Conservation (phyloP, 2,113 vertebrate genomes). For the Argyrosomus japonicus region DNA sequence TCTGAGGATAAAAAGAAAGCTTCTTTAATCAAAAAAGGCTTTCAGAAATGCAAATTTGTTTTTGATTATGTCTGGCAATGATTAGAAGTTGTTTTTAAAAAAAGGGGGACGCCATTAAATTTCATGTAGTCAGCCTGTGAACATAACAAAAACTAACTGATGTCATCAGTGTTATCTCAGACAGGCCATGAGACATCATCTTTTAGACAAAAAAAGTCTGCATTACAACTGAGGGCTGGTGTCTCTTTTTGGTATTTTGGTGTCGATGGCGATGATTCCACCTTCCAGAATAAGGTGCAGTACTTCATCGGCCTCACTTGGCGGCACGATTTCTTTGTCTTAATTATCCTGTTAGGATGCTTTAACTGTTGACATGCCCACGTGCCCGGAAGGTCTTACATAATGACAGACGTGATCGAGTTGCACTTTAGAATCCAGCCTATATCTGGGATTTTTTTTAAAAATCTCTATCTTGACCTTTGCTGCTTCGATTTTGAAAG, state of each 20-base stretch:
- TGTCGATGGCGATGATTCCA: too few species aligned
- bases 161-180: background rate
- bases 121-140: too few species aligned
- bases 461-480: background rate
- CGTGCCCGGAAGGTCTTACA: too few species aligned
- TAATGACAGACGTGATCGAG: background rate
- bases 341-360: too few species aligned
- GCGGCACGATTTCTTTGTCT: too few species aligned
- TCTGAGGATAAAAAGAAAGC: background rate
- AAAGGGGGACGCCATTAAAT: background rate
- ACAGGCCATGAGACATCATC: background rate
- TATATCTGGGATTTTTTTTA: background rate
- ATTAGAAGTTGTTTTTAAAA: background rate
- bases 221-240: background rate
- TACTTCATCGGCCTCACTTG: too few species aligned
- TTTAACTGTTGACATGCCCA: too few species aligned
- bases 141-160: background rate
- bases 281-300: too few species aligned
- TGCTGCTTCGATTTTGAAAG: background rate
- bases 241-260: too few species aligned
- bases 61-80: background rate
- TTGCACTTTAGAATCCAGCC: background rate
- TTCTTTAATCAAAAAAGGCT: background rate
- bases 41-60: constrained; percentile 20
- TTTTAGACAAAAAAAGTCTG: background rate